A percentile compares a stretch with the other conserved stretches of the same genome.
Evolutionary conservation across 2,113 vertebrate genomes (phyloP).

Genomic region (Petroica traversi): DNA sequence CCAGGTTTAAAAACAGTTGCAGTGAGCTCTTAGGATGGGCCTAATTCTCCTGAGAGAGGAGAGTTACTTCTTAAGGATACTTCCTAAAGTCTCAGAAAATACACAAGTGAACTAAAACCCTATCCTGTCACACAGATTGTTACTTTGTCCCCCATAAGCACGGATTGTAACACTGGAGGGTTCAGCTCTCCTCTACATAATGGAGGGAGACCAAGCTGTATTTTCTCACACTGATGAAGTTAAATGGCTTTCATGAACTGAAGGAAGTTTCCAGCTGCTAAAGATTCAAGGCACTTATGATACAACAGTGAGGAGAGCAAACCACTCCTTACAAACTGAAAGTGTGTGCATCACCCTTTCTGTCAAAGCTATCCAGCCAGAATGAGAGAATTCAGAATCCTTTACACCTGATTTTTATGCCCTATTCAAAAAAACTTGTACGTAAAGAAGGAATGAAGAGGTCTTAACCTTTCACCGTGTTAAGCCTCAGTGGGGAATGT

Average conservation of each 20-base stretch:
- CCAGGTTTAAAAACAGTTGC: not conserved
- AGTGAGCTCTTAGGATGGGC: not conserved
- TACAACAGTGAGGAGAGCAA: not conserved
- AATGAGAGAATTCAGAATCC: not conserved
- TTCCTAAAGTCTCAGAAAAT: not conserved
- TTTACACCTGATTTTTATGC: not conserved
- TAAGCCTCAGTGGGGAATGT: not conserved
- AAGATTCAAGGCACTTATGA: not conserved
- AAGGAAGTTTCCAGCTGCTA: not conserved
- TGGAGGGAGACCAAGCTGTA: fast-evolving
- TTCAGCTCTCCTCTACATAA: not conserved
- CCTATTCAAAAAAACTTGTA: not conserved
- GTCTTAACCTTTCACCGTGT: not conserved
- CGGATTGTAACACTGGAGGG: fast-evolving
- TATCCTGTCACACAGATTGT: not conserved
- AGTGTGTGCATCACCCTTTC: not conserved
- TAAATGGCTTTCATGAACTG: not conserved
- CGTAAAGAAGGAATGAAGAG: not conserved
- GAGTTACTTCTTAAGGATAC: not conserved
- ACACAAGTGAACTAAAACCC: not conserved
- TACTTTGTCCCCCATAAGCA: not conserved
- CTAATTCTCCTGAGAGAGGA: not conserved
- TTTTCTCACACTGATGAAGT: not conserved
- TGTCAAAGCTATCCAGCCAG: not conserved
- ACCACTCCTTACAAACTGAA: not conserved